Conservation (phyloP, 2,888 invertebrate species). For the Leptopilina myrica region DNA sequence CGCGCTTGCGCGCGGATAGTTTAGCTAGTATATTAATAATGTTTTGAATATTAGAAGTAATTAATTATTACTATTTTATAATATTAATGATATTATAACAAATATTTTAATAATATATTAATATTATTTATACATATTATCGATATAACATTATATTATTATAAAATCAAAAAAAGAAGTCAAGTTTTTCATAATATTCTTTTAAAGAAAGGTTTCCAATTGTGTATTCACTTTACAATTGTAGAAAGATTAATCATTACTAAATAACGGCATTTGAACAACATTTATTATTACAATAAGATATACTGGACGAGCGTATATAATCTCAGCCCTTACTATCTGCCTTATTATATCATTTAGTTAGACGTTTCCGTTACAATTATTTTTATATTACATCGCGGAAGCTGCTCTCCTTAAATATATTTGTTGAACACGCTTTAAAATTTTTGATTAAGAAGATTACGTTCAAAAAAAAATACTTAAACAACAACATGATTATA, state of each 20-base stretch:
- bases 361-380: constrained; percentile 13
- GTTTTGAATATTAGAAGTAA: no score
- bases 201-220: no score
- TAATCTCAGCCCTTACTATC: not conserved
- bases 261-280: not conserved
- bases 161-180: no score
- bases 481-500: not conserved
- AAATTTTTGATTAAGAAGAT: not conserved
- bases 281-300: constrained; percentile 3
- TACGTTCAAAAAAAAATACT: not conserved
- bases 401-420: not conserved
- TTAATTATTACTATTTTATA: no score
- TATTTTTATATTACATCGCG: not conserved
- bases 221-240: no score
- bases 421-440: not conserved
- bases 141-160: no score
- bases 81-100: no score
- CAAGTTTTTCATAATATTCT: not conserved
- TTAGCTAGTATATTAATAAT: no score
- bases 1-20: no score
- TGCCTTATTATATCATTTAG: constrained; percentile 6
- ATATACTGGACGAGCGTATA: not conserved
- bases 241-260: constrained; percentile 1
- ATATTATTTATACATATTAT: no score
- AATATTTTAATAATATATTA: no score